Base-by-base conservation (phyloP, 2,888 invertebrate species). In the Hermaeophaga mercurialis region DNA sequence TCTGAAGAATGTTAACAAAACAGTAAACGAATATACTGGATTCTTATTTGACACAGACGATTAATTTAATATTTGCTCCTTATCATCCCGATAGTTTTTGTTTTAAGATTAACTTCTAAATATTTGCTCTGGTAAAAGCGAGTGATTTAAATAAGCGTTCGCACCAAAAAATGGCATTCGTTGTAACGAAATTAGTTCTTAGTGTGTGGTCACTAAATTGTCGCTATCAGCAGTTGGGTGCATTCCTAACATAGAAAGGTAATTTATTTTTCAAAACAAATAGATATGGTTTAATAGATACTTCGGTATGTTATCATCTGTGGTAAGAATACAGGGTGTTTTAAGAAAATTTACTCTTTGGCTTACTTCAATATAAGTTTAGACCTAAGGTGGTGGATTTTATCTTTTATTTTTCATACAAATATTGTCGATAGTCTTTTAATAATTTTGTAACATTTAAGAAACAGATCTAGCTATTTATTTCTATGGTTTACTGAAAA, bases 61-160 rank as follows among this genome's bases (percentile, higher is more conserved):
- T 46, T n/a, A n/a, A n/a, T n/a, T n/a, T n/a, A n/a, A n/a, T n/a
- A n/a, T n/a, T 24, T 34, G 52, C 9, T 34, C 33, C 47, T 56
- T 56, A 56, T 56, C 56, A 52, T 36, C 46, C 9, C 17, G 11
- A 41, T 34, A 33, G 33, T 33, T 33, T 33, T 33, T 33, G 14
- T 33, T 14, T 6, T 33, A 33, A 3, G 3, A 12, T 33, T 33
- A 33, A 28, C 7, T 12, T 33, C 7, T n/a, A 33, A 57, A 48
- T 57, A 57, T 57, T 54, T 48, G 38, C 28, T 44, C 17, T 18
- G 34, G 12, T n/a, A 41, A 22, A 7, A 9, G 34, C 18, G 17
- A 44, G 41, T 26, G 38, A 26, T 54, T 57, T 57, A 57, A 57
- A 57, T 54, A 57, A 15, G 53, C 47, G 43, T 53, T 22, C 12